Evolutionary conservation across 2,797 vertebrate genomes (phyloP).

Genomic region (Clarias pachynema): DNA sequence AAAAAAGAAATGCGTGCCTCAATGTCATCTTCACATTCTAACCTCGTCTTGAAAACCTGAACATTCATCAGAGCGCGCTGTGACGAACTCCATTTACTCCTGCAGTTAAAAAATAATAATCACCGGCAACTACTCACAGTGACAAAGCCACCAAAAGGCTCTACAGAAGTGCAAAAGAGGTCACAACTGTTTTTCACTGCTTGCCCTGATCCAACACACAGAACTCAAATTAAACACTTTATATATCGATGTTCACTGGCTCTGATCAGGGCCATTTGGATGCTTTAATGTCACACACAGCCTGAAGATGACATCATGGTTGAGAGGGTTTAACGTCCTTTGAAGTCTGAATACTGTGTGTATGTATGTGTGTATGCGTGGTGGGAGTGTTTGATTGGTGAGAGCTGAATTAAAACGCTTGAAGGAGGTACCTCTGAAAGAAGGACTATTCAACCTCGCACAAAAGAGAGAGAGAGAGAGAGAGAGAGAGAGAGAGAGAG

Average conservation of each 20-base stretch:
- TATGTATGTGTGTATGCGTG: conserved; percentile 45
- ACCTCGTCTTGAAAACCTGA: conserved; percentile 14
- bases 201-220: conserved; percentile 26
- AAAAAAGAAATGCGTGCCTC: background rate
- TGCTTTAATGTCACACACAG: conserved; percentile 44
- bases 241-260: conserved; percentile 47
- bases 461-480: conserved; percentile 43
- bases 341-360: conserved; percentile 62
- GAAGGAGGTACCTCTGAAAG: conserved; percentile 53
- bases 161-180: conserved; percentile 18
- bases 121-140: conserved; percentile 13
- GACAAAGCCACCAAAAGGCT: conserved; percentile 41
- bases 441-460: conserved; percentile 52
- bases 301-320: conserved; percentile 63
- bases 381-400: conserved; percentile 57
- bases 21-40: background rate
- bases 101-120: background rate
- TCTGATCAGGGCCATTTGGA: conserved; percentile 37
- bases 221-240: conserved; percentile 47
- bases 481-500: conserved; percentile 18
- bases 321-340: conserved; percentile 53
- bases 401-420: conserved; percentile 55
- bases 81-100: conserved; percentile 5
- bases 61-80: conserved; percentile 5
- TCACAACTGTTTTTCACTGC: conserved; percentile 29